Evolutionary conservation across 2,113 vertebrate species (phyloP), one percentile per base, ranked within the genome.

Genomic region (Burhinus bistriatus): DNA sequence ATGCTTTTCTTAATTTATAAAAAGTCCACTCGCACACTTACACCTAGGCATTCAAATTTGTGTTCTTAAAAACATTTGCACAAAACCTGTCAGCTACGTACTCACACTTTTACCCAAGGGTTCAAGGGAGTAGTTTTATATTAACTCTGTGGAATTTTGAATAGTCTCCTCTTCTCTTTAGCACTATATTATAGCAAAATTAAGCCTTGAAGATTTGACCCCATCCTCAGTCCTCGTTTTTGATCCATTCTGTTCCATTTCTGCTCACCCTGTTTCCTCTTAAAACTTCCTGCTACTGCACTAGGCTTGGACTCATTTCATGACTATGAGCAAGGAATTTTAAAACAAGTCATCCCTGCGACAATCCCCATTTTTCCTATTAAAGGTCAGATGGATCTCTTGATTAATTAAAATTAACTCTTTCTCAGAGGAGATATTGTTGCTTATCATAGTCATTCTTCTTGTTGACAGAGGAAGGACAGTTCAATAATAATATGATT

Each of bases 371-470:
- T 93, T 87, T 97, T 64, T 89, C 70, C 61, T 89, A n/a, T 68
- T 79, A 87, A 94, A 95, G 69, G 68, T 83, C 72, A 95, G 64
- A 78, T 64, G 52, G n/a, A 91, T 78, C 54, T 66, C 76, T 80
- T 86, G 49, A 92, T 84, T 91, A 89, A 96, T 95, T 94, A 95
- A 94, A 92, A 94, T 92, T 84, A 92, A 90, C 91, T 94, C 65
- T 96, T 95, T 95, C 72, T 96, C 64, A 68, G 64, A 90, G n/a
- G 38, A 95, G 55, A 82, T 47, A 75, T 59, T 71, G 40, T 55
- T 89, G 55, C 72, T 94, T 89, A 83, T 80, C 82, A 69, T 58
- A 94, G 81, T 70, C 58, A 94, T 83, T 83, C 52, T 80, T 79
- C 40, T 61, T 89, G 17, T 64, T 92, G 87, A 81, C 69, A 84